Evolutionary conservation across 2,797 vertebrate species (phyloP), one percentile per base, ranked within the genome.

Genomic region (Sebastes matsubarae): DNA sequence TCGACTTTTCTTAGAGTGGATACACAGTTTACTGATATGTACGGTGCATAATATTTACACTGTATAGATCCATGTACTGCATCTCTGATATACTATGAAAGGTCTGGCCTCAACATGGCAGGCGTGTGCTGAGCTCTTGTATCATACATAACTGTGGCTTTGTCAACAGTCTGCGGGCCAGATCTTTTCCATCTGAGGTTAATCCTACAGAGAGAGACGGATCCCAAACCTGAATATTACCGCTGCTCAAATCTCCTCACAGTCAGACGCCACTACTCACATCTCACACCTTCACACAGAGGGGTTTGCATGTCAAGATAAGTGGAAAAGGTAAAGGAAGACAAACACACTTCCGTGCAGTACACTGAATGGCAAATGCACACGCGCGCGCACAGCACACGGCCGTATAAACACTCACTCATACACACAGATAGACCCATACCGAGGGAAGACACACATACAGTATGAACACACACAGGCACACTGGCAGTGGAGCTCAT

Each of bases 221-320:
- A 91, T 92, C 86, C 91, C 88, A 92, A 93, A 92, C 91, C 93
- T 90, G 91, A 94, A 94, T 93, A 94, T 94, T 94, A 93, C 92
- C 65, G 34, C 85, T 74, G 86, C 92, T 92, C 86, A 92, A 90
- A 94, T 93, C 92, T 93, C 79, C 85, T 88, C 90, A 27, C 87
- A 90, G 91, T 91, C 88, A 92, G 93, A 94, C 81, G 84, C 90
- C 90, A 91, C 92, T 90, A 80, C 89, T 94, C 93, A 87, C 93
- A 94, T 93, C 92, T 93, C 93, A 89, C 92, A 91, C 90, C 90
- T 92, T 90, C 91, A 91, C 91, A 87, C 88, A 88, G 87, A 90
- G 90, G 90, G 92, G 90, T 93, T 94, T 94, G 93, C 92, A 93
- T 94, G 93, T 94, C 92, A 93, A 93, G 93, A 94, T 93, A 94